Base-by-base conservation (phyloP, 2,888 invertebrate genomes). In the Mamestra brassicae region DNA sequence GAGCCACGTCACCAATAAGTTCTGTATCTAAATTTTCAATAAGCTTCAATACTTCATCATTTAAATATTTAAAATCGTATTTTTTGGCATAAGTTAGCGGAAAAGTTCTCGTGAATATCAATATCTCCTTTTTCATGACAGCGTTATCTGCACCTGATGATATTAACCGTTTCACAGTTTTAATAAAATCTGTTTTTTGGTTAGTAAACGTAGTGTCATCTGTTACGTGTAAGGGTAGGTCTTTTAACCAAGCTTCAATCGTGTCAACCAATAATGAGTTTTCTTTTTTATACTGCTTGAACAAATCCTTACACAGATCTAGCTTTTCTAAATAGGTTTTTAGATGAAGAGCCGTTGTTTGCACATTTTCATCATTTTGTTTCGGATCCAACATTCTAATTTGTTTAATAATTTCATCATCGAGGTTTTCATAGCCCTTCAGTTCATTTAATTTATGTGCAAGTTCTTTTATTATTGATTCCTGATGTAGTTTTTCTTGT, bases 221-320 rank as follows among this genome's bases (percentile, higher is more conserved):
- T 36, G 68, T 65, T 6, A 78, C 52, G 13, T 68, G n/a, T 52
- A 86, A 70, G 3, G 82, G 72, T 38, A 86, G 45, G 42, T 55
- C 73, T 17, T 83, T 76, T 55, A 86, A 36, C 85, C 85, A 86
- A 1, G 7, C 38, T 61, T 86, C 86, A 61, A 83, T 77, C 1
- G 57, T 79, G 2, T 58, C 60, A 54, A 64, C 17, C 26, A 84
- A 76, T 62, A 55, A 36, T 8, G 71, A 57, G 1, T 79, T 69
- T 57, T 74, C 57, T 10, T 10, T 26, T 17, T 69, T n/a, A n/a
- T 34, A n/a, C 17, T 57, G 54, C 5, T 67, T 36, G n/a, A 47
- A 62, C 6, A 74, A 10, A n/a, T 78, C 42, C 34, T 52, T 68
- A 42, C 64, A 63, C 8, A 72, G 8, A 50, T 72, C 70, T 3